Base-by-base conservation (phyloP, 2,113 vertebrate species). In the Alosa alosa region DNA sequence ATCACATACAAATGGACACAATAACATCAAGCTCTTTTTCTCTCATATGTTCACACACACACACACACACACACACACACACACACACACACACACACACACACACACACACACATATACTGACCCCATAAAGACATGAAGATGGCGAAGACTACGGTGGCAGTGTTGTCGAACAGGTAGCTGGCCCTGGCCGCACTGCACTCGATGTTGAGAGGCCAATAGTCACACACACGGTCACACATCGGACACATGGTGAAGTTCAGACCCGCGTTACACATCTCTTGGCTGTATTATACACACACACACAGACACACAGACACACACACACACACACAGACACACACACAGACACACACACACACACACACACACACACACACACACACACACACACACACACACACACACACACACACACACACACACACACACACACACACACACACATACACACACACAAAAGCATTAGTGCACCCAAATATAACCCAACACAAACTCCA, bases 51-150 rank as follows among this genome's bases (percentile, higher is more conserved):
- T 44, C 82, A 83, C 47, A 60, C 11, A 20, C 25, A 41, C n/a
- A 20, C 49, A 60, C 39, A 41, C 25, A 82, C 5, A 82, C 20
- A 49, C 17, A 49, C 22, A 49, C 44, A 82, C 81, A 82, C 39
- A 47, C 44, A 83, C 25, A 39, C 39, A 45, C 46, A 57, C n/a
- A 4, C 75, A 46, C 8, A 18, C 78, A 78, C 44, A 52, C 6
- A 52, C 20, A 81, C 25, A 78, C 36, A 3, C 15, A 84, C 44
- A 78, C 20, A 25, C 5, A 49, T 1, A 36, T 83, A 92, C 94
- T 94, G 94, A 99, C 98, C 98, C 98, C 98, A 99, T n/a, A 99
- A 94, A 90, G 97, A 97, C 98, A 99, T 99, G 88, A 99, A 99
- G 90, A 99, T 94, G 86, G 98, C 97, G 86, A 99, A 99, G 91